phyloP scores from a whole-genome alignment of 2,888 invertebrate species.

The Mystacides longicornis region DNA sequence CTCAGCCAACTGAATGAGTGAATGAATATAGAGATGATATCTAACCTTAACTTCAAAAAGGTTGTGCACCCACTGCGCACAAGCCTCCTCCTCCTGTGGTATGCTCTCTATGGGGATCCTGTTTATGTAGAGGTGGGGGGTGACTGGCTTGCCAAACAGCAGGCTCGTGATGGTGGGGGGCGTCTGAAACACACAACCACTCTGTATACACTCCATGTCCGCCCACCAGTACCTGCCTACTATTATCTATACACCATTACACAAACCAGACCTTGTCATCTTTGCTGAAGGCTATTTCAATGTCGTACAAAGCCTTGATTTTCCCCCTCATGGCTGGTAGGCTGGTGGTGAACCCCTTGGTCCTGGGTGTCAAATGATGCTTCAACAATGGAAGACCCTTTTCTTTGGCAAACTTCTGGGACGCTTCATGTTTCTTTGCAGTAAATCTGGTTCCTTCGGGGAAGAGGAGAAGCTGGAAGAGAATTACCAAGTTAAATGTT shows the following conservation, averaged over 20 bases:
- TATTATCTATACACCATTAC: too few relatives aligned
- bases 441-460: constrained; percentile 94
- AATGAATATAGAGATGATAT: too few relatives aligned
- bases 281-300: constrained; percentile 64
- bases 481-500: not conserved
- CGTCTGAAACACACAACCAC: constrained; percentile 33
- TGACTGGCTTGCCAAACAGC: constrained; percentile 62
- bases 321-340: constrained; percentile 73
- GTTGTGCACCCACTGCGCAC: constrained; percentile 74
- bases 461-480: constrained; percentile 69
- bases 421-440: constrained; percentile 75
- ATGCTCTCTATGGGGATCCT: constrained; percentile 75
- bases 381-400: constrained; percentile 79
- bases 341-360: constrained; percentile 89
- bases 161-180: constrained; percentile 75
- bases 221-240: too few relatives aligned
- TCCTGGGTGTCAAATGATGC: constrained; percentile 87
- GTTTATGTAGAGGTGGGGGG: constrained; percentile 69
- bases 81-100: constrained; percentile 67
- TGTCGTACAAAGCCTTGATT: constrained; percentile 78
- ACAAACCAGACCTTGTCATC: constrained; percentile 56
- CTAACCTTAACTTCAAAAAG: constrained; percentile 75
- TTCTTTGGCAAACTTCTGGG: constrained; percentile 78
- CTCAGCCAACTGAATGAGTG: too few relatives aligned
- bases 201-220: too few relatives aligned